Base-by-base conservation (phyloP, 2,797 vertebrate species). In the Sebastes alutus region DNA sequence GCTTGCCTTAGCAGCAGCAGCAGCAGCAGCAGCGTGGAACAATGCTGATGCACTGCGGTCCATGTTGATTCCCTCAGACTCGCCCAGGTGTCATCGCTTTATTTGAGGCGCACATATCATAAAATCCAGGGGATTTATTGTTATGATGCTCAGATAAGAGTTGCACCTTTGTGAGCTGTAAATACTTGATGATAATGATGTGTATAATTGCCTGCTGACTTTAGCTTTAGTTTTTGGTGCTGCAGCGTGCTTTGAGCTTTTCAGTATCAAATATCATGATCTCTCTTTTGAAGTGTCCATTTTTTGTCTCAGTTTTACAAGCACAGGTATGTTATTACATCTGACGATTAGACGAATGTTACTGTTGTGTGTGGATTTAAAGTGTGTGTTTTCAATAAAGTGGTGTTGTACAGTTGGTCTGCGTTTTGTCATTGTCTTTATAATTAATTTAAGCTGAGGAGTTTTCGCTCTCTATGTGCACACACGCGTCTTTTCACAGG, bases 381-480 rank as follows among this genome's bases (percentile, higher is more conserved):
- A 61, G 58, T 78, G 69, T 83, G 61, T 68, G 54, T 65, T 89
- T 83, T 74, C 80, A 93, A 87, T 92, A 93, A 92, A 92, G 61
- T 55, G 32, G 18, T 86, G 83, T 59, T 88, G 72, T 86, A 82
- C 65, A 88, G 78, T 72, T 72, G 18, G 6, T 72, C 6, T n/a
- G 33, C 32, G 10, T 33, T 60, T 67, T 38, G 62, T 75, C 27
- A 4, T 18, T 25, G 25, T 0, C 29, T n/a, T 32, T 11, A 29
- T 59, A 59, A 29, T 59, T 59, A 0, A 46, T 46, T 18, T 38
- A 38, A 38, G 35, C 35, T 38, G 35, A 16, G 14, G 14, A 46
- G 42, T 46, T 46, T 46, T 46, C 0, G 0, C 0, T 46, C 6
- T 46, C 38, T 46, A 46, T 1, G 3, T 14, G 13, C 38, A 6